Percentiles rank a stretch among this genome's conserved stretches.
Conservation (phyloP, 2,888 invertebrate genomes). For the Saturnia pavonia region DNA sequence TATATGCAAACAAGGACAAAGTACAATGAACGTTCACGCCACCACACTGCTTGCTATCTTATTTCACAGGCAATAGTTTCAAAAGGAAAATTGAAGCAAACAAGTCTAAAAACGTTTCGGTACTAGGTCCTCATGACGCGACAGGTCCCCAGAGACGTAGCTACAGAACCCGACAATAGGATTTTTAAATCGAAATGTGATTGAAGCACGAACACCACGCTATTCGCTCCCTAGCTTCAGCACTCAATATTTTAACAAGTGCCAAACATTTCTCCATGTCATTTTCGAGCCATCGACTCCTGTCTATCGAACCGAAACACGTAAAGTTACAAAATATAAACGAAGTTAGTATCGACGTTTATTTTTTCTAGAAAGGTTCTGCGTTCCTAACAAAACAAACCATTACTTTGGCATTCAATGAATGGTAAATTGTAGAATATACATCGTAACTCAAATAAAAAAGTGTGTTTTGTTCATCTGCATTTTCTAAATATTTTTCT, state of each 20-base stretch:
- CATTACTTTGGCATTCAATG: constrained; percentile 10
- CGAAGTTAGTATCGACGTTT: background rate
- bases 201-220: constrained; percentile 18
- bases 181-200: constrained; percentile 24
- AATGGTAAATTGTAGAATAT: constrained; percentile 9
- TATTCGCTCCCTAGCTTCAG: background rate
- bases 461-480: too few species aligned
- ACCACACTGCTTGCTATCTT: background rate
- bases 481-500: background rate
- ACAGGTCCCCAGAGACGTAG: constrained; percentile 16
- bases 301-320: background rate
- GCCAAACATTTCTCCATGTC: constrained; percentile 20
- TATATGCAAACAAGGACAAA: constrained; percentile 4
- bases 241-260: constrained; percentile 19
- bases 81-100: constrained; percentile 18
- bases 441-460: background rate
- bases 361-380: constrained; percentile 6
- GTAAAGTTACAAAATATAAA: constrained; percentile 12
- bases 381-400: constrained; percentile 11
- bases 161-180: constrained; percentile 13
- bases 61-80: background rate
- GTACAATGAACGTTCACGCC: background rate
- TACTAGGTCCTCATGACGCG: constrained; percentile 5
- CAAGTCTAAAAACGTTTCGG: constrained; percentile 15
- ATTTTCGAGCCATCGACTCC: constrained; percentile 5